phyloP scores from a whole-genome alignment of 2,113 vertebrate species.

The Malurus elegans region DNA sequence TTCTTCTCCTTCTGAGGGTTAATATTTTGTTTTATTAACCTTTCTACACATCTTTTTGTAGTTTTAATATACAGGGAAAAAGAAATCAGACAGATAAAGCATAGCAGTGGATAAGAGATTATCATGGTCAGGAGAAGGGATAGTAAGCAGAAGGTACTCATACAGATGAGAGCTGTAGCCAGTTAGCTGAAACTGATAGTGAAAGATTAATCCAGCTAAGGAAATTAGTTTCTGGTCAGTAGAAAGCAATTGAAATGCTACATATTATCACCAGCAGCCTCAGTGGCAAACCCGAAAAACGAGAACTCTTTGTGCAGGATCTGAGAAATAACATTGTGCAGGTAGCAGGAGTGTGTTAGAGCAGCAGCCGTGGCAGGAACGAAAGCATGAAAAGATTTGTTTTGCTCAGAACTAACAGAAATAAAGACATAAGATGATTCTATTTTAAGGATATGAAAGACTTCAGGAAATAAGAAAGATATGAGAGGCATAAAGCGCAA shows the following conservation, averaged over 20 bases:
- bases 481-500: background rate
- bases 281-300: background rate
- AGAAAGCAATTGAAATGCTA: conserved; percentile 6
- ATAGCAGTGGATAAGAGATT: background rate
- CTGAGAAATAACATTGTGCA: background rate
- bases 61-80: conserved; percentile 11
- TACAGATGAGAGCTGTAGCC: background rate
- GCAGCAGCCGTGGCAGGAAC: background rate
- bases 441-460: background rate
- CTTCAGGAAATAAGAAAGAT: background rate
- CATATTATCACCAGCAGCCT: background rate
- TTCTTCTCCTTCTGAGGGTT: background rate
- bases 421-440: background rate
- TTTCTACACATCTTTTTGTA: background rate
- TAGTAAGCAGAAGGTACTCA: background rate
- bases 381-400: background rate
- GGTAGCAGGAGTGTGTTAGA: background rate
- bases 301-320: background rate
- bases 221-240: conserved; percentile 39
- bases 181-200: conserved; percentile 32
- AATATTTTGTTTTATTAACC: background rate
- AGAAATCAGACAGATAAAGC: conserved; percentile 6
- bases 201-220: conserved; percentile 31
- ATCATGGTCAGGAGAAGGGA: background rate
- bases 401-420: background rate